Evolutionary conservation across 2,797 vertebrate genomes (phyloP), one percentile per base, ranked within the genome.

Genomic region (Etheostoma perlongum): DNA sequence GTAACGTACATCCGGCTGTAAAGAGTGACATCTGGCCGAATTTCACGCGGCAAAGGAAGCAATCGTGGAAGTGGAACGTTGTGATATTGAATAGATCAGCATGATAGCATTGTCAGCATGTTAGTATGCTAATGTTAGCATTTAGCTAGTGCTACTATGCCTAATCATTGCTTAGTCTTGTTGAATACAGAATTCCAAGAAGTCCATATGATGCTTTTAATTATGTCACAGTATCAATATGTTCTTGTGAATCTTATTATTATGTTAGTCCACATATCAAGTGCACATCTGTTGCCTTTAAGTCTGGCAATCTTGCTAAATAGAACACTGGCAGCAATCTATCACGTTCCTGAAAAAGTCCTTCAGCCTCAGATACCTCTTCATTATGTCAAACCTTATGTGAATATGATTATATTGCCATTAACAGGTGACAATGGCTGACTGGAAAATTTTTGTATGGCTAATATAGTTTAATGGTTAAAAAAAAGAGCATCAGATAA

Each of bases 281-380:
- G 25, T 66, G 59, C 57, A 57, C 75, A 75, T 75, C 57, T 79
- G 58, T 62, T 71, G 65, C 33, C 30, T 47, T 30, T 27, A 33
- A 47, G 42, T 72, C 18, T 61, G 23, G 19, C 42, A 59, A 5
- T 47, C 57, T n/a, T 49, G 53, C 30, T 55, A 42, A 73, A 69
- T 21, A 52, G 36, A 10, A 25, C 36, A 48, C 15, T 52, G 27
- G 40, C 11, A 72, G 64, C 27, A 42, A 30, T 40, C 10, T 40
- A 11, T 65, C 58, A 47, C 3, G 0, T 2, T 53, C 21, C 44
- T 42, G 6, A 71, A 62, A 46, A 63, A 25, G 48, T 51, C 57
- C 52, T 42, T 77, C 18, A 59, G 51, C 49, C 40, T 23, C 36
- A 52, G 14, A 27, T 21, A 21, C 48, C 36, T 59, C 75, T 36